Conservation (phyloP, 2,113 vertebrate species). For the Euleptes europaea region DNA sequence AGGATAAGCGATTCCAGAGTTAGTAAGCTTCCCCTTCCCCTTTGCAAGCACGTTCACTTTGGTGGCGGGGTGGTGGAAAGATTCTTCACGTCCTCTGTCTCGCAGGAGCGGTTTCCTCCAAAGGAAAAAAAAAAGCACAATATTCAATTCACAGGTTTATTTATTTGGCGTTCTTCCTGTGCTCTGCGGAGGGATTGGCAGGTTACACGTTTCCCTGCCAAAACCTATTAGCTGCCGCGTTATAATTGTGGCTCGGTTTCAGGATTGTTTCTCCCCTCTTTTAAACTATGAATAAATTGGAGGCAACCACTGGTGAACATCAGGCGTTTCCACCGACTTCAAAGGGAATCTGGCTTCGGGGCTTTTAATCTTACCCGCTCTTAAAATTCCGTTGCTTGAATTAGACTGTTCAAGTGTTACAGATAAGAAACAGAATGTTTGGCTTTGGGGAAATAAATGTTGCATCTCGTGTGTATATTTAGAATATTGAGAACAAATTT, state of each 20-base stretch:
- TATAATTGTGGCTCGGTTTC: slow-evolving; percentile 24
- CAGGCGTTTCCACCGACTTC: background rate
- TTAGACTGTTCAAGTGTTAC: slow-evolving; percentile 52
- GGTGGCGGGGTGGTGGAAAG: slow-evolving; percentile 11
- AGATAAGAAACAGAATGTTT: slow-evolving; percentile 36
- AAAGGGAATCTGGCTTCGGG: slow-evolving; percentile 10
- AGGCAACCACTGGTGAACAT: background rate
- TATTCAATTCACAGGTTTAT: slow-evolving; percentile 1
- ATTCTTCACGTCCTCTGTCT: slow-evolving; percentile 3
- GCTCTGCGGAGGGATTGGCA: slow-evolving; percentile 1
- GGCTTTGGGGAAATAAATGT: slow-evolving; percentile 41
- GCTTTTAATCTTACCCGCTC: background rate
- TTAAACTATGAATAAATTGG: background rate
- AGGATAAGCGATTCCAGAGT: slow-evolving; percentile 14
- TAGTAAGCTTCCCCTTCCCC: background rate
- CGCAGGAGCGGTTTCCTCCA: background rate
- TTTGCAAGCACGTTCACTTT: background rate
- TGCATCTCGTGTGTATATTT: slow-evolving; percentile 18
- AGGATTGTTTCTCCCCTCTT: slow-evolving; percentile 30
- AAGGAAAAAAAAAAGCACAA: slow-evolving; percentile 30
- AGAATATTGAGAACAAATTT: slow-evolving; percentile 21
- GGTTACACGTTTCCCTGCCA: slow-evolving; percentile 36
- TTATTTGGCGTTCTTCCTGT: slow-evolving; percentile 39
- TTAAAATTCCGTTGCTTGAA: slow-evolving; percentile 41
- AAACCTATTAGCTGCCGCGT: slow-evolving; percentile 26